Percentiles rank a stretch among this genome's conserved stretches.
These are phyloP conservation scores for Rallus limicola DNA, from an alignment of 2,113 vertebrate species.

Conservation along the genomic window DNA sequence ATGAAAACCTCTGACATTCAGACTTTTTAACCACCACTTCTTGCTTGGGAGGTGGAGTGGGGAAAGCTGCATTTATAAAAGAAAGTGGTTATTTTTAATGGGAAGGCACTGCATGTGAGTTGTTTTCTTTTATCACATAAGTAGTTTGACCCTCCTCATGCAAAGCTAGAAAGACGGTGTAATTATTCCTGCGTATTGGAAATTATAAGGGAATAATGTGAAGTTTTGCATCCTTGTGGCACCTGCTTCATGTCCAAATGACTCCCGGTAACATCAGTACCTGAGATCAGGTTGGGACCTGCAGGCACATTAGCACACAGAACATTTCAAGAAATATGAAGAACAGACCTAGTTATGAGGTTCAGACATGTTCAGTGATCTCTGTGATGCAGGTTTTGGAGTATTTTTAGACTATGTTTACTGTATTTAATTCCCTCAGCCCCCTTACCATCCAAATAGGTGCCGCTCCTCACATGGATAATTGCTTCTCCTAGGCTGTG, in stretches of 20 bases:
- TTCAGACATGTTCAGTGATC: not conserved
- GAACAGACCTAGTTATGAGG: not conserved
- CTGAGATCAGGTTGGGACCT: not conserved
- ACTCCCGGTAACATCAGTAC: not conserved
- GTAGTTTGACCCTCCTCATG: not conserved
- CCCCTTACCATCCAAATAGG: not conserved
- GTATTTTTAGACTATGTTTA: slow-evolving; percentile 30
- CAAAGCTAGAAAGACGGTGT: not conserved
- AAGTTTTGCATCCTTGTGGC: not conserved
- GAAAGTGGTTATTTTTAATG: not conserved
- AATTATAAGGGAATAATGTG: not conserved
- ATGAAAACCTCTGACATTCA: not conserved
- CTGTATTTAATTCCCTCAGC: not conserved
- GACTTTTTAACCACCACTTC: not conserved
- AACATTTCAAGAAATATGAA: not conserved
- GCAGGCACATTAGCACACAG: not conserved
- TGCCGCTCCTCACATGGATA: not conserved
- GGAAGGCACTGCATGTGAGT: not conserved
- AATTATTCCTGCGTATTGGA: not conserved
- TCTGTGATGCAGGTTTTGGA: not conserved
- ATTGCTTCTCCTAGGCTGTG: not conserved
- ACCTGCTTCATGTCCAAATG: not conserved
- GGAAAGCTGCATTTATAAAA: not conserved
- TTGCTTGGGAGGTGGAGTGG: not conserved
- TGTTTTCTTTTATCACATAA: not conserved